Evolutionary conservation across 1,140 invertebrate species (phyloP), one percentile per base, ranked within the genome.

Genomic region (Sminthurinus signatus): DNA sequence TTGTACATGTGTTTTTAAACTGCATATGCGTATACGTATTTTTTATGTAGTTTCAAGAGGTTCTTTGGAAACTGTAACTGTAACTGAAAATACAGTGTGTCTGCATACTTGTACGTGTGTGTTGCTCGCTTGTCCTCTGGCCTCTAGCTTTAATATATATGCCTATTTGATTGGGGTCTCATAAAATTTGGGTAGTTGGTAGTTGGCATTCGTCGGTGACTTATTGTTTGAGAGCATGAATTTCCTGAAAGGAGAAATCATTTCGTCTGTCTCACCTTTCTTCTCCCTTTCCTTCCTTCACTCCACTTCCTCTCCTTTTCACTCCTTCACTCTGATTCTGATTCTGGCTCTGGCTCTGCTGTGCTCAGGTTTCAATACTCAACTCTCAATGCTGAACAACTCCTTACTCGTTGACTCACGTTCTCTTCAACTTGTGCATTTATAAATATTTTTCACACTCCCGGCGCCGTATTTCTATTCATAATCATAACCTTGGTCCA

Each of bases 191-290:
- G n/a, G n/a, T n/a, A n/a, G n/a, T n/a, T n/a, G n/a, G n/a, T n/a
- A n/a, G n/a, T n/a, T n/a, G n/a, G n/a, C n/a, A 28, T 31, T 21
- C 27, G 27, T 48, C 54, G n/a, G 31, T 64, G 62, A 64, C 55
- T 64, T 64, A 64, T 64, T 64, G 62, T 64, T 42, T 14, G 44
- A 44, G 55, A 36, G 50, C 62, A 64, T 64, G 62, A 58, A 64
- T 64, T 64, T 64, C 62, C 62, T 64, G 62, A 50, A 50, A 51
- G 58, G 43, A 58, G 43, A 59, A 58, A 57, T 57, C 62, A 64
- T 56, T 23, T 62, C 56, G 39, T 54, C 39, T 23, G n/a, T 44
- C 48, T 28, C 48, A 52, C 32, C 28, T 23, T 52, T 43, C 36
- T 27, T 27, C 60, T 29, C 50, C 39, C 31, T 39, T 12, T 27